Base-by-base conservation (phyloP, 2,888 invertebrate genomes). In the Parelbella ahira region DNA sequence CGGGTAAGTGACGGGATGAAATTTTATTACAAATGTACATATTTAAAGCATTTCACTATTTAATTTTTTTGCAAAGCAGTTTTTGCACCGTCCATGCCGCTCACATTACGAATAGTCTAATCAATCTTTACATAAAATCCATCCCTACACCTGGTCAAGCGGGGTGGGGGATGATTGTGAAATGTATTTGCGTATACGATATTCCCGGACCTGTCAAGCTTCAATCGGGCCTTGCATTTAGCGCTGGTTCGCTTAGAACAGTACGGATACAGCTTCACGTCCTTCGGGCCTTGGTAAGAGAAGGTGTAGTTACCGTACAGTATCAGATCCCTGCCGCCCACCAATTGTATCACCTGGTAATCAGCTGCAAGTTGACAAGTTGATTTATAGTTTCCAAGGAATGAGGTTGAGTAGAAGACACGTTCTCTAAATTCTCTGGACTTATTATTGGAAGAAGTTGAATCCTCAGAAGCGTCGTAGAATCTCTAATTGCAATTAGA, bases 151-250 rank as follows among this genome's bases (percentile, higher is more conserved):
- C 2, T 18, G 13, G 6, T 33, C 13, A 39, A 5, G 2, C 25
- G 24, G 1, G 39, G 39, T n/a, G 39, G 39, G 2, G 25, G 25
- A n/a, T 66, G 65, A 19, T 56, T 60, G 15, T 66, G 65, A 0
- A 48, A 30, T 0, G 41, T 39, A 1, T 15, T 4, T 0, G 47
- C 49, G 8, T 1, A 8, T 9, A 46, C 38, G 5, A 66, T 50
- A 13, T 32, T 37, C 4, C 30, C 36, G 1, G 20, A 10, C 23
- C n/a, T 49, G n/a, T 36, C 28, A 1, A 44, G 45, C 2, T 50
- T 48, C 5, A 57, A 58, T 4, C 56, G 54, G 9, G 36, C 45
- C 20, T 68, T 68, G 30, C 61, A 61, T 3, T 30, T 42, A 3
- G 4, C 24, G 2, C 47, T 42, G 3, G 12, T 18, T 21, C 21